Percentiles rank a stretch among this genome's conserved stretches.
Conservation (phyloP, 2,113 vertebrate genomes). For the Centropristis striata region DNA sequence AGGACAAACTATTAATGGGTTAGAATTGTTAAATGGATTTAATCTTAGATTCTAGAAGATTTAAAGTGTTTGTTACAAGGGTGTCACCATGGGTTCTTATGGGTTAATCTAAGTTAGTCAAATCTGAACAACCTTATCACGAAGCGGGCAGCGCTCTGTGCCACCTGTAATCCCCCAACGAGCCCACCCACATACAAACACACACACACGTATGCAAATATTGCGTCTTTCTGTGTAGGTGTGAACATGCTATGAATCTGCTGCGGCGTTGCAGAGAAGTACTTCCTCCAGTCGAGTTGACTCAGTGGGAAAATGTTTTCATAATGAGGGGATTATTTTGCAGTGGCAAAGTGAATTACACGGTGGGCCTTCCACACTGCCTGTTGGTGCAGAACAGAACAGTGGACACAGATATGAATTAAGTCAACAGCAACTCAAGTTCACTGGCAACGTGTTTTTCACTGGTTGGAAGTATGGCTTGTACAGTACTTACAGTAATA, state of each 20-base stretch:
- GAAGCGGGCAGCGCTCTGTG: neutral
- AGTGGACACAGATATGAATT: slow-evolving; percentile 49
- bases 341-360: slow-evolving; percentile 69
- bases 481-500: slow-evolving; percentile 14
- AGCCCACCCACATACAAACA: neutral
- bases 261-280: slow-evolving; percentile 35
- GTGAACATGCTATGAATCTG: slow-evolving; percentile 30
- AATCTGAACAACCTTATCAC: slow-evolving; percentile 20
- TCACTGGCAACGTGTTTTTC: slow-evolving; percentile 12
- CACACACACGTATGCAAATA: slow-evolving; percentile 7
- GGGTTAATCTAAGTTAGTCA: neutral
- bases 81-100: too few species aligned
- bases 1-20: too few species aligned
- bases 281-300: slow-evolving; percentile 50
- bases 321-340: slow-evolving; percentile 72
- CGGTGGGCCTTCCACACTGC: slow-evolving; percentile 42
- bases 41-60: too few species aligned
- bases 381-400: slow-evolving; percentile 45
- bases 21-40: too few species aligned
- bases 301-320: slow-evolving; percentile 66
- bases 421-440: slow-evolving; percentile 33
- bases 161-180: slow-evolving; percentile 1
- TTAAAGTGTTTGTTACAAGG: too few species aligned
- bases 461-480: neutral
- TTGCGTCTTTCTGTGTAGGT: slow-evolving; percentile 32